phyloP scores from a whole-genome alignment of 2,888 invertebrate species.

The Nysson spinosus region DNA sequence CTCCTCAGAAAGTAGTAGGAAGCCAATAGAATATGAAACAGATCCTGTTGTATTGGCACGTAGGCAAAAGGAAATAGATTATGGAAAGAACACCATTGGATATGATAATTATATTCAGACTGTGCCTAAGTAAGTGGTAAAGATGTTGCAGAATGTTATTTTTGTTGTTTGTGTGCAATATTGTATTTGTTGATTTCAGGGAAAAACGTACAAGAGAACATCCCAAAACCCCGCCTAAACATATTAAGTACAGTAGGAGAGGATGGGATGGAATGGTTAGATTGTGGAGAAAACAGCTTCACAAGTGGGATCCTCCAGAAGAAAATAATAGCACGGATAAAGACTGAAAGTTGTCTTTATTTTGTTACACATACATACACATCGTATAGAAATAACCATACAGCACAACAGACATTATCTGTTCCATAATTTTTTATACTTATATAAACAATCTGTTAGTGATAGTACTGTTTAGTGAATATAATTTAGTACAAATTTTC shows the following conservation, averaged over 20 bases:
- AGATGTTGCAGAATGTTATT: neutral
- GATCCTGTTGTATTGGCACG: constrained; percentile 85
- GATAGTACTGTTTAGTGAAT: constrained; percentile 9
- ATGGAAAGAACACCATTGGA: constrained; percentile 94
- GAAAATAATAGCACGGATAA: constrained; percentile 39
- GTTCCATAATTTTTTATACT: constrained; percentile 16
- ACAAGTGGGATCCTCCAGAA: constrained; percentile 85
- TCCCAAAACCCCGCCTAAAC: constrained; percentile 94
- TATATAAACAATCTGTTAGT: constrained; percentile 20
- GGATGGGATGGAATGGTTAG: constrained; percentile 95
- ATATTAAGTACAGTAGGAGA: constrained; percentile 91
- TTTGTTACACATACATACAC: constrained; percentile 13
- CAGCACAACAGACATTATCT: neutral
- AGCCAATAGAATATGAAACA: constrained; percentile 81
- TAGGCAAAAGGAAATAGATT: constrained; percentile 95
- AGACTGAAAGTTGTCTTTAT: constrained; percentile 22
- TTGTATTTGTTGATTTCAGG: constrained; percentile 70
- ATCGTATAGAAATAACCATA: too few species aligned
- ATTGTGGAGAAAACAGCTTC: constrained; percentile 91
- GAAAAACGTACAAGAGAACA: constrained; percentile 83
- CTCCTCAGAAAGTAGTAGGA: constrained; percentile 63
- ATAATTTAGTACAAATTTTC: constrained; percentile 21
- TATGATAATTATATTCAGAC: constrained; percentile 86
- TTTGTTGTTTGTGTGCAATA: constrained; percentile 1
- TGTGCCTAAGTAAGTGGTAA: constrained; percentile 83